Percentiles rank a stretch among this genome's conserved stretches.
phyloP scores from a whole-genome alignment of 1,140 invertebrate genomes.

The Vanessa atalanta region DNA sequence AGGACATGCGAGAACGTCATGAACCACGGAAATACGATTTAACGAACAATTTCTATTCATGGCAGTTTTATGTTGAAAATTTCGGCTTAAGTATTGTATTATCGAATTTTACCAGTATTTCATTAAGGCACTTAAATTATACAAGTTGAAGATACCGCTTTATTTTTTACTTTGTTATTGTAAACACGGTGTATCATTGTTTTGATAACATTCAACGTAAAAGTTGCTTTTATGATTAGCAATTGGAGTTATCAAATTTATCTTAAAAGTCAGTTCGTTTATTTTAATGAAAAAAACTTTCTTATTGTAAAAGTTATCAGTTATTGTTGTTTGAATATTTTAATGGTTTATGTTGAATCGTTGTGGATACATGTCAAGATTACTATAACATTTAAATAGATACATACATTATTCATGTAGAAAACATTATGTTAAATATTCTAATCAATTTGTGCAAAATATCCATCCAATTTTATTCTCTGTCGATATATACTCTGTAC shows the following conservation, averaged over 20 bases:
- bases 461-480: too few relatives aligned
- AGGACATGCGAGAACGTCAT: constrained; percentile 71
- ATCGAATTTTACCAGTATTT: constrained; percentile 34
- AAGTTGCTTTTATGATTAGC: neutral
- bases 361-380: neutral
- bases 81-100: constrained; percentile 37
- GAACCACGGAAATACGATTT: constrained; percentile 65
- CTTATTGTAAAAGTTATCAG: neutral
- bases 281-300: neutral
- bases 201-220: constrained; percentile 11
- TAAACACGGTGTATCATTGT: constrained; percentile 20
- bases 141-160: constrained; percentile 12
- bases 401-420: too few relatives aligned
- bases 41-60: constrained; percentile 73
- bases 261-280: neutral
- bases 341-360: neutral
- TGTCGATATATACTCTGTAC: too few relatives aligned
- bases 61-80: constrained; percentile 57
- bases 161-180: constrained; percentile 31
- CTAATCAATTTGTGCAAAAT: too few relatives aligned
- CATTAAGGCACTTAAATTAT: constrained; percentile 18
- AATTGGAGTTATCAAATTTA: neutral
- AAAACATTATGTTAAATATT: too few relatives aligned
- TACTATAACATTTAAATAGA: neutral
- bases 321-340: constrained; percentile 1